Percentiles rank a stretch among this genome's conserved stretches.
These are phyloP conservation scores for Gallinago media DNA, from an alignment of 2,113 vertebrate genomes.

Conservation along the genomic window DNA sequence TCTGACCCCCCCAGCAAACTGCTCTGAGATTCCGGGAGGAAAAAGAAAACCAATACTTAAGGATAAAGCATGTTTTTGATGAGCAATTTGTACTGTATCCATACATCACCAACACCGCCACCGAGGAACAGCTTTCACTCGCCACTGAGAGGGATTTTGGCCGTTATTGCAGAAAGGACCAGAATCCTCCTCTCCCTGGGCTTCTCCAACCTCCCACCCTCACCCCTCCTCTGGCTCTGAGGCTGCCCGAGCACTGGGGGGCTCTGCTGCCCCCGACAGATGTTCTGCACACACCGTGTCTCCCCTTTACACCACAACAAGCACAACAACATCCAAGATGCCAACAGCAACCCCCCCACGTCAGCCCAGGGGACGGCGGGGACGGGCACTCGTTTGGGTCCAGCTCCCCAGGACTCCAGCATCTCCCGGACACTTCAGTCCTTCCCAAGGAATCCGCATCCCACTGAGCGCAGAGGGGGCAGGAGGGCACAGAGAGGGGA, in stretches of 20 bases:
- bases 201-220: not conserved
- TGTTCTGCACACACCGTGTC: accelerated
- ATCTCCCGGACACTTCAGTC: accelerated
- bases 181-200: not conserved
- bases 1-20: not conserved
- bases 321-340: not conserved
- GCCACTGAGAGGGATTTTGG: accelerated
- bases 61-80: not conserved
- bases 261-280: not conserved
- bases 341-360: not conserved
- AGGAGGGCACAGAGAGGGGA: not conserved
- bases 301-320: not conserved
- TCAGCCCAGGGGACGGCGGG: accelerated
- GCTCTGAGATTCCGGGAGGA: not conserved
- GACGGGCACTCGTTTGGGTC: accelerated
- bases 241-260: accelerated
- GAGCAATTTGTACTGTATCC: not conserved
- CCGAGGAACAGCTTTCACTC: not conserved
- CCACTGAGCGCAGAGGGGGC: accelerated
- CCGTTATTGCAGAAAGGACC: not conserved
- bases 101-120: accelerated
- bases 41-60: not conserved
- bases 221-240: not conserved
- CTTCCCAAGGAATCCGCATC: not conserved
- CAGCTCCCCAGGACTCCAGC: not conserved